Percentiles rank a stretch among this genome's conserved stretches.
phyloP scores from a whole-genome alignment of 1,140 invertebrate genomes.

The Oscheius sp. region DNA sequence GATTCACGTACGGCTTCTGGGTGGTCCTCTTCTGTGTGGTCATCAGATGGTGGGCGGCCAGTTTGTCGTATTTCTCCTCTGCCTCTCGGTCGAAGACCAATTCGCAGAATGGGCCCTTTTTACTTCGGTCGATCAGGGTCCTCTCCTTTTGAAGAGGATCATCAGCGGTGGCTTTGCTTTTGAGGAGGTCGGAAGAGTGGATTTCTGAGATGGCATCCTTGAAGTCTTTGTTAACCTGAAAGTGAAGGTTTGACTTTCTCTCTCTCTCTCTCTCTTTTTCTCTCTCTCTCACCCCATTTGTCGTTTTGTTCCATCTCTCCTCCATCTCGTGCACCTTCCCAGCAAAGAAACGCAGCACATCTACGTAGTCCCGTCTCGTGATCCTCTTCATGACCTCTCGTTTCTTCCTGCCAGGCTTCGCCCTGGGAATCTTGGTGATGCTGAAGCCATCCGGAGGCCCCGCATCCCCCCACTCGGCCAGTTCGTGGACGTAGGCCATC shows the following conservation, averaged over 20 bases:
- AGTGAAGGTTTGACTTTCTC: neutral
- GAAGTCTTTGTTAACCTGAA: no score
- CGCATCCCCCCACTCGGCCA: neutral
- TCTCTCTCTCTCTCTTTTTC: neutral
- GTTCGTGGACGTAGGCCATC: conserved; percentile 5
- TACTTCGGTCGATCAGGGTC: neutral
- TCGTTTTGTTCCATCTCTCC: neutral
- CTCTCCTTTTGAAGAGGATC: no score
- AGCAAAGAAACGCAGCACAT: neutral
- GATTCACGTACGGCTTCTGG: neutral
- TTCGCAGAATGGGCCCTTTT: neutral
- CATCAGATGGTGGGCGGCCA: neutral
- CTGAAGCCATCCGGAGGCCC: neutral
- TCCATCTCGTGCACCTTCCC: neutral
- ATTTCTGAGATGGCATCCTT: no score
- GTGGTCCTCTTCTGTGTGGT: neutral
- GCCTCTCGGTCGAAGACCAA: neutral
- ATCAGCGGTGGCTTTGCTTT: no score
- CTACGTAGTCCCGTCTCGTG: neutral
- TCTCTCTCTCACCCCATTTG: neutral
- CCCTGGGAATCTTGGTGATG: neutral
- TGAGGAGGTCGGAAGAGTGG: no score
- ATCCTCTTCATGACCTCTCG: neutral
- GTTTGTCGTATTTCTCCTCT: neutral
- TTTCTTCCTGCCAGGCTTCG: neutral